Percentiles rank a stretch among this genome's conserved stretches.
phyloP scores from a whole-genome alignment of 1,140 invertebrate species.

The Drosophila sechellia region DNA sequence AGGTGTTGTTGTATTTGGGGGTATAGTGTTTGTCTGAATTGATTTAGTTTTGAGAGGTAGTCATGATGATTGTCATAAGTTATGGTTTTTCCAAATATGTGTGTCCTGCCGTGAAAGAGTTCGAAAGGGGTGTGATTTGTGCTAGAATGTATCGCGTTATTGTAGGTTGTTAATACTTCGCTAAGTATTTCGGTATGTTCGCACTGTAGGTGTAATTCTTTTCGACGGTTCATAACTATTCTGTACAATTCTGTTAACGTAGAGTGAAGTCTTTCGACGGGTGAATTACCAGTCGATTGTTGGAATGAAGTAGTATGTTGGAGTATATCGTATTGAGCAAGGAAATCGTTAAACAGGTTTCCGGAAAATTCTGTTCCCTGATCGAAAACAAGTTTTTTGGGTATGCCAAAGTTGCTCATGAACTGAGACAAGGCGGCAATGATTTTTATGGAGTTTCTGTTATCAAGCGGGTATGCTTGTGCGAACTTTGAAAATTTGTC shows the following conservation, averaged over 20 bases:
- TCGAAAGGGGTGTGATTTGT: not conserved
- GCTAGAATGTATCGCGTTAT: not conserved
- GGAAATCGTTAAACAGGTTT: not conserved
- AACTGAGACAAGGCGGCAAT: not conserved
- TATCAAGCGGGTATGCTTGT: not conserved
- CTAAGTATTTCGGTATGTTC: not conserved
- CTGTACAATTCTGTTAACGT: not conserved
- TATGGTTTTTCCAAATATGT: not conserved
- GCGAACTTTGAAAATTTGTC: not conserved
- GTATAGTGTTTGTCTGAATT: not conserved
- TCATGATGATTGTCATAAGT: not conserved
- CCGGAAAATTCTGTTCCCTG: not conserved
- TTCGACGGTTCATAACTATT: not conserved
- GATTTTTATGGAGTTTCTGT: not conserved
- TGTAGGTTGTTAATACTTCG: not conserved
- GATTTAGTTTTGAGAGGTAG: not conserved
- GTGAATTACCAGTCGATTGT: not conserved
- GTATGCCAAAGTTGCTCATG: not conserved
- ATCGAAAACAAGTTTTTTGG: not conserved
- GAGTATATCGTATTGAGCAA: not conserved
- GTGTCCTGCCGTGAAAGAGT: conserved; percentile 1
- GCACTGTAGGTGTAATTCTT: not conserved
- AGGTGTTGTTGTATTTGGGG: not conserved
- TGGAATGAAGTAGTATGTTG: not conserved
- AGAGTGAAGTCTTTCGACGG: not conserved